Base-by-base conservation (phyloP, 2,888 invertebrate genomes). In the Andrena hattorfiana region DNA sequence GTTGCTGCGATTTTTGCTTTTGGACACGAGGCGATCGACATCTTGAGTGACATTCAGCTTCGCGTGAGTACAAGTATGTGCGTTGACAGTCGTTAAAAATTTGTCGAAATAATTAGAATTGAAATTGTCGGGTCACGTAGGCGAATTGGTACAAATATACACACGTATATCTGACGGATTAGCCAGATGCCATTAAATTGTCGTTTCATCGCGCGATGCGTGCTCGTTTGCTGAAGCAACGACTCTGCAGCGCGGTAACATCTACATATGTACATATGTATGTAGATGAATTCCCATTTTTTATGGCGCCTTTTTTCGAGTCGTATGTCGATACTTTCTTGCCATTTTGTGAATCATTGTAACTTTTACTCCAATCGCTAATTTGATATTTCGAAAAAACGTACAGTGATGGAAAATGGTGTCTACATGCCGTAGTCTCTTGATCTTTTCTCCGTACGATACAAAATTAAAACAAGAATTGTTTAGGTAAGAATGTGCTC, bases 131-230 rank as follows among this genome's bases (percentile, higher is more conserved):
- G 26, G 60, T 20, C 35, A 13, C 30, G 68, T 35, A 20, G 5
- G 51, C 23, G 8, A 26, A 49, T n/a, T 51, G 49, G 63, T 77
- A 77, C 54, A 32, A 42, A 42, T 54, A 30, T 16, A 26, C 13
- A 7, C 35, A 13, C n/a, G 20, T 28, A 28, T 28, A 3, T 51
- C 51, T 30, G 13, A 28, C 64, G 62, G 56, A 64, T 84, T 78
- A 62, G 66, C 84, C 84, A 83, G 78, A 71, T 84, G 83, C 68
- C 78, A 62, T 78, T 77, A 73, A 73, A 42, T 62, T 59, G 59
- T 62, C 35, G 23, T 77, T 76, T 51, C 35, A 35, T 42, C 30
- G 20, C 30, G 54, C 20, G 10, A 8, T n/a, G 51, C 20, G 23
- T 32, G 26, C 13, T 54, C 23, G 59, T 54, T 56, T 20, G 23